Evolutionary conservation across 92 coral and sea anemone genomes (phyloP), one percentile per base, ranked within the genome.

Genomic region (Zoanthus sansibaricus): DNA sequence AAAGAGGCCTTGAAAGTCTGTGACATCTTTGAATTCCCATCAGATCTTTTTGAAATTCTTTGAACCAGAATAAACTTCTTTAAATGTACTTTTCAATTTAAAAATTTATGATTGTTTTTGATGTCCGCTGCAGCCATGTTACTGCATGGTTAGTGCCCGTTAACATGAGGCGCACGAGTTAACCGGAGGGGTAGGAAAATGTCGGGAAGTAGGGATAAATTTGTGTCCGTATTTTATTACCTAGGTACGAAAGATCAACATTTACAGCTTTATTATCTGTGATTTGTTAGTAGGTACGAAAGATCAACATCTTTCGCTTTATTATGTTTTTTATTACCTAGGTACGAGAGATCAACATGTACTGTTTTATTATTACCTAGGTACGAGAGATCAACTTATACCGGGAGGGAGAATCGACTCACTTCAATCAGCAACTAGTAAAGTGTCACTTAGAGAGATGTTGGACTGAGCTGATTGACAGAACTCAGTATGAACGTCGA

Each of bases 311-410:
- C 52, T 94, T 93, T 76, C 83, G 87, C 9, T 54, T 54, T 54
- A 37, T 54, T 54, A 54, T 54, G 59, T 55, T 9, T 9, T 13
- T 31, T 18, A 25, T 4, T 20, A 9, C 64, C 37, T 59, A 94
- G 96, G 96, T 94, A 13, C 92, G 98, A 55, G 96, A 94, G 87
- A 62, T 91, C 45, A 94, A 94, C 75, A 79, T 94, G 61, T 94
- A 94, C 79, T 78, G 87, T 12, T 54, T 54, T 54, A 37, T 54
- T 18, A 49, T 4, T 20, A 9, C 64, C 37, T 59, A 94, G 98
- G 96, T 94, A 13, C 92, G 98, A 55, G 98, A 94, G 87, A 62
- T 91, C 45, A 94, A 94, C 75, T 79, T 94, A 52, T 94, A 94
- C 79, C 83, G 87, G 7, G 96, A 94, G 64, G 96, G 98, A n/a